Percentiles rank a stretch among this genome's conserved stretches.
These are phyloP conservation scores for Hylia prasina DNA, from an alignment of 2,113 vertebrate species.

Conservation along the genomic window DNA sequence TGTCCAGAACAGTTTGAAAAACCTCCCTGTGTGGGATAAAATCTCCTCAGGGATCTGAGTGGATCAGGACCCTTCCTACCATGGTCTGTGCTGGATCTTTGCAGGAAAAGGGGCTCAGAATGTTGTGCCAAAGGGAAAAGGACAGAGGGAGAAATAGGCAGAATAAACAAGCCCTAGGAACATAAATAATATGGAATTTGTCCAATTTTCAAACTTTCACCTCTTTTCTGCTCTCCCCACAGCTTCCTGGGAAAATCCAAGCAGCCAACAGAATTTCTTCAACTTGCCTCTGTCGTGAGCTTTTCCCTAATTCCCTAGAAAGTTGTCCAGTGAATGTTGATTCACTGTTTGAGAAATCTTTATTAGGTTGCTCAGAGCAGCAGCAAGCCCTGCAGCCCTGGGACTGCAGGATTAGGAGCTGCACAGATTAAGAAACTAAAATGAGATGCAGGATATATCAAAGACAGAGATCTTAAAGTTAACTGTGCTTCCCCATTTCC, in stretches of 20 bases:
- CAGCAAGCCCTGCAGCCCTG: neutral
- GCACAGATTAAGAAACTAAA: neutral
- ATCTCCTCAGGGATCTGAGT: neutral
- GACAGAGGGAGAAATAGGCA: neutral
- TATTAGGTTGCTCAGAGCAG: neutral
- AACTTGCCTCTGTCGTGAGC: neutral
- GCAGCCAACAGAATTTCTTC: neutral
- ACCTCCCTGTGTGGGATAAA: accelerated
- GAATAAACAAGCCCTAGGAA: neutral
- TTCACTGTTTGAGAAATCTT: neutral
- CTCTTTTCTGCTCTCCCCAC: neutral
- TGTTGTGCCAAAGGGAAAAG: neutral
- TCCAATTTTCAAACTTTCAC: neutral
- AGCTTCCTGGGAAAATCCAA: neutral
- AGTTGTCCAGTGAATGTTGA: neutral
- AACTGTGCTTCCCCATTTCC: neutral
- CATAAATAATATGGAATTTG: neutral
- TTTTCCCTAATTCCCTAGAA: neutral
- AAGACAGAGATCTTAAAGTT: neutral
- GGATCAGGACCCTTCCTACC: neutral
- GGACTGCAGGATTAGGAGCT: neutral
- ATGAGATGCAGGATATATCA: neutral
- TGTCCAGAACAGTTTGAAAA: neutral
- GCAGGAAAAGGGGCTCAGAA: neutral
- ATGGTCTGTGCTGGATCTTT: neutral